These are phyloP conservation scores for Uropetala carovei DNA, from an alignment of 2,888 invertebrate genomes.

Conservation along the genomic window DNA sequence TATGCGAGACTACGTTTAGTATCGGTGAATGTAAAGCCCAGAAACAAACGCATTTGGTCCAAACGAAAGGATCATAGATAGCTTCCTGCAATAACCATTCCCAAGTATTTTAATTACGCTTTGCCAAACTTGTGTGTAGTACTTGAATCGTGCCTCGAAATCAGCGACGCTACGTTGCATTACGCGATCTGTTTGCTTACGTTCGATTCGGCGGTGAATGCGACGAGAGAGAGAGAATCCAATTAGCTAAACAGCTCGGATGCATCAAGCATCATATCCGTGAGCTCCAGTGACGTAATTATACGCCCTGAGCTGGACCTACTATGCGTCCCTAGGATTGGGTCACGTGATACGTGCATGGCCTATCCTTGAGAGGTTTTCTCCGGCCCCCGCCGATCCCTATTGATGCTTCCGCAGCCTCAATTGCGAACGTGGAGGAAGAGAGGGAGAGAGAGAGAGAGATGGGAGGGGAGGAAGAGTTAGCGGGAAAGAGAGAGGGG, in stretches of 20 bases:
- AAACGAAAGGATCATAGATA: no score
- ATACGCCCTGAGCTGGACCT: background rate
- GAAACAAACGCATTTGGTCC: no score
- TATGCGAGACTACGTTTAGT: no score
- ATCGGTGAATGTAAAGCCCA: no score
- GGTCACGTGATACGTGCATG: background rate
- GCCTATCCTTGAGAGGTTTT: background rate
- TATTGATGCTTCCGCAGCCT: no score
- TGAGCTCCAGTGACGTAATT: background rate
- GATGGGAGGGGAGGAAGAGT: no score
- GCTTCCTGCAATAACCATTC: no score
- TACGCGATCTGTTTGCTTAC: background rate
- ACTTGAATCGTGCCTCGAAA: background rate
- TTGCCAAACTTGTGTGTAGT: no score
- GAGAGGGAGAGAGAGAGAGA: no score
- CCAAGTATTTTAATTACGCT: no score
- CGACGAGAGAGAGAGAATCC: background rate
- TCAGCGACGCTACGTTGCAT: background rate
- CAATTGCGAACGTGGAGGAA: no score
- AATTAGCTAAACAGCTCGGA: slow-evolving; percentile 12
- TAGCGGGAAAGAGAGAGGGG: no score
- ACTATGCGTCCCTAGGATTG: background rate
- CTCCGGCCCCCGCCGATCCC: background rate
- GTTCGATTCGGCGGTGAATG: background rate
- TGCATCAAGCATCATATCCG: slow-evolving; percentile 20